phyloP scores from a whole-genome alignment of 2,797 vertebrate species.

The Galagoides demidoff region DNA sequence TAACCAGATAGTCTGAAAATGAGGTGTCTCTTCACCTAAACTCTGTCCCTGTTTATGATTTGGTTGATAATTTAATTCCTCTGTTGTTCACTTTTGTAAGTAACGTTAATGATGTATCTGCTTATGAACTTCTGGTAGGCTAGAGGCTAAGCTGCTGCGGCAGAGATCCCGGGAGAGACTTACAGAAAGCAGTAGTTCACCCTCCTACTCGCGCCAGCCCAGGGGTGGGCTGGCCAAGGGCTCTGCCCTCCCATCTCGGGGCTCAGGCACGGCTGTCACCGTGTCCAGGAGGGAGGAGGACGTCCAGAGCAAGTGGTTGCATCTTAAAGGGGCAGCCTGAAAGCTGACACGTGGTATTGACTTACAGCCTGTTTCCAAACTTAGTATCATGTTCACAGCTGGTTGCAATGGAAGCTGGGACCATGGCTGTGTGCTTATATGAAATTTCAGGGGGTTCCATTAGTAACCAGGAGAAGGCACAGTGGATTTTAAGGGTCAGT shows the following conservation, averaged over 20 bases:
- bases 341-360: not conserved
- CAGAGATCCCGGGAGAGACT: not conserved
- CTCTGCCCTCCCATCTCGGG: not conserved
- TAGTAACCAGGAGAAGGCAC: not conserved
- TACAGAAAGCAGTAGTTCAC: not conserved
- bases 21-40: not conserved
- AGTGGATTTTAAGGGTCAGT: not conserved
- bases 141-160: not conserved
- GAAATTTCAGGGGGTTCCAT: not conserved
- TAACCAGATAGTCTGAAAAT: too few relatives aligned
- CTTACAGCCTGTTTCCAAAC: not conserved
- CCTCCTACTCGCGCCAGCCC: not conserved
- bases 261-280: not conserved
- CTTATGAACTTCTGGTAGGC: not conserved
- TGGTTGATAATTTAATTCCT: not conserved
- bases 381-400: not conserved
- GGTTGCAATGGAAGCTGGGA: not conserved
- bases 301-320: not conserved
- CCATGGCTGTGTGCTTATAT: not conserved
- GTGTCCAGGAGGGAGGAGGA: not conserved
- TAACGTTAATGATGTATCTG: not conserved
- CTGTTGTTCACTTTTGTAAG: not conserved
- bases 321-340: not conserved
- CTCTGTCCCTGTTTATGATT: not conserved
- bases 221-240: not conserved